phyloP scores from a whole-genome alignment of 1,140 invertebrate genomes.

The Aphelinus certus region DNA sequence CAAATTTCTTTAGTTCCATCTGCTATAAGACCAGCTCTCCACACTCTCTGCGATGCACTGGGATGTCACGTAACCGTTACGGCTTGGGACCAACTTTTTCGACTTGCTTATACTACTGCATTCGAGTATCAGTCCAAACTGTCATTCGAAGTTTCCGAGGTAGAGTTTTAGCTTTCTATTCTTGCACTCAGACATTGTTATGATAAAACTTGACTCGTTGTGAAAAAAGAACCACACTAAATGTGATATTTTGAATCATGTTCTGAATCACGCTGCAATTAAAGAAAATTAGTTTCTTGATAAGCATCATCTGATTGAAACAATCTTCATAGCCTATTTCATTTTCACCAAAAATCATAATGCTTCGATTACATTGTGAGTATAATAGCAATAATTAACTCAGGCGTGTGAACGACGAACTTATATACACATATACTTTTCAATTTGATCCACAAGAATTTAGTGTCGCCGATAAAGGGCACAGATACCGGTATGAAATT shows the following conservation, averaged over 20 bases:
- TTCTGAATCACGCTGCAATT: background rate
- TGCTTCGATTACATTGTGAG: too few species aligned
- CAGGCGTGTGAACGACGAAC: too few species aligned
- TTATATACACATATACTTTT: too few species aligned
- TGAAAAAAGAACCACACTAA: background rate
- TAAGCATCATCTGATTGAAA: too few species aligned
- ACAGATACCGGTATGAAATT: constrained; percentile 72
- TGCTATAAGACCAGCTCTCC: constrained; percentile 73
- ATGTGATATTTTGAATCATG: background rate
- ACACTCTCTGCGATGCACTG: constrained; percentile 78
- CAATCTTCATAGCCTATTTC: too few species aligned
- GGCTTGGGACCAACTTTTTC: constrained; percentile 79
- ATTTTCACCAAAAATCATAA: too few species aligned
- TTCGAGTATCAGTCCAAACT: constrained; percentile 52
- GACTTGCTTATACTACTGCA: constrained; percentile 61
- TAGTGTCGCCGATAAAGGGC: constrained; percentile 51
- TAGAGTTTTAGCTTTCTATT: constrained; percentile 4
- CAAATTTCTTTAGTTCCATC: constrained; percentile 64
- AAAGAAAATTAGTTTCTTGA: background rate
- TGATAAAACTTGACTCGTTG: background rate
- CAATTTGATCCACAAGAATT: too few species aligned
- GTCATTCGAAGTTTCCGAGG: constrained; percentile 33
- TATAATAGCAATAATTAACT: too few species aligned
- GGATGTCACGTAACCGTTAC: constrained; percentile 78
- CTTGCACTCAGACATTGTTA: background rate